phyloP scores from a whole-genome alignment of 2,113 vertebrate genomes.

The Hymenochirus boettgeri region DNA sequence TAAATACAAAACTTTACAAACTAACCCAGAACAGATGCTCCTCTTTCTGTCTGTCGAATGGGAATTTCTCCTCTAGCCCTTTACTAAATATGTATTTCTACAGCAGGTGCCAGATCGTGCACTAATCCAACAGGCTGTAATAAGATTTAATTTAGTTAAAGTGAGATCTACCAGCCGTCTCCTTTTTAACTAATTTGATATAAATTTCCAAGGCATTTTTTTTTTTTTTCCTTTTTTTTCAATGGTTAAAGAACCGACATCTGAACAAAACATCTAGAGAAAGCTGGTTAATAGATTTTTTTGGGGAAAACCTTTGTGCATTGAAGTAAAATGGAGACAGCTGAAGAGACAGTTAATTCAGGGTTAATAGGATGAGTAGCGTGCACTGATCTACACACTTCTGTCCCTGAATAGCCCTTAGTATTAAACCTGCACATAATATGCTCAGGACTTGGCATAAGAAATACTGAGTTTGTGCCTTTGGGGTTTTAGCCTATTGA shows the following conservation, averaged over 20 bases:
- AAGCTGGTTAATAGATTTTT: slow-evolving; percentile 86
- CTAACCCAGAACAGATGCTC: too few species aligned
- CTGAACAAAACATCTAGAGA: slow-evolving; percentile 86
- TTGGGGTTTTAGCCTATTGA: too few species aligned
- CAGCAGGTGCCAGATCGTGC: too few species aligned
- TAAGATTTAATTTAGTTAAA: slow-evolving; percentile 57
- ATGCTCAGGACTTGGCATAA: too few species aligned
- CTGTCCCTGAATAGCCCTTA: slow-evolving; percentile 46
- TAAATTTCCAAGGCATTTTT: slow-evolving; percentile 92
- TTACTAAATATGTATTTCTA: too few species aligned
- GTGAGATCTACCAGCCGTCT: slow-evolving; percentile 57
- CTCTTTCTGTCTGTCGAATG: too few species aligned
- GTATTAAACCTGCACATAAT: too few species aligned
- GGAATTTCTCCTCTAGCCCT: too few species aligned
- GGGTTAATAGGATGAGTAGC: slow-evolving; percentile 93
- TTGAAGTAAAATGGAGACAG: slow-evolving; percentile 81
- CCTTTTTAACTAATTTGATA: slow-evolving; percentile 72
- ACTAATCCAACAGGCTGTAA: not conserved
- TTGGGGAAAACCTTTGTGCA: slow-evolving; percentile 78
- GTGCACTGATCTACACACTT: slow-evolving; percentile 81
- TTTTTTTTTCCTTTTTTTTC: slow-evolving; percentile 51
- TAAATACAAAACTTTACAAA: too few species aligned
- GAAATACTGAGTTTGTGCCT: too few species aligned
- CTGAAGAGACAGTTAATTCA: slow-evolving; percentile 98
- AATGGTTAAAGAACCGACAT: slow-evolving; percentile 86